Evolutionary conservation across 2,797 vertebrate genomes (phyloP).

Genomic region (Oceanodroma leucorhoa): DNA sequence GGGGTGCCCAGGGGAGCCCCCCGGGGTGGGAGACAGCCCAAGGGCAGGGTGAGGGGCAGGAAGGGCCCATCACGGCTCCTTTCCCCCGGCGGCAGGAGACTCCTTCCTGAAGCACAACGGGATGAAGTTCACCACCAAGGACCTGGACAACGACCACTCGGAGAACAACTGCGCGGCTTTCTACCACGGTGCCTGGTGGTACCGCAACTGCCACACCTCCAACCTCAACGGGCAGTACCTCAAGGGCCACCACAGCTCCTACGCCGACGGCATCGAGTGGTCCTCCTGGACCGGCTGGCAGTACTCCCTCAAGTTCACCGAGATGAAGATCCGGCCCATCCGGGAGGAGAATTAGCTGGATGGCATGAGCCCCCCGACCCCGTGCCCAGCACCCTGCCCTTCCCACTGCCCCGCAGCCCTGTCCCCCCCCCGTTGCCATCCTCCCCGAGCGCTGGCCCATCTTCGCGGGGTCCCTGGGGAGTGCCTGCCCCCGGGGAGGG

Average conservation of each 20-base stretch:
- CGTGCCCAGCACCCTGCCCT: background rate
- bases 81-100: slow-evolving; percentile 76
- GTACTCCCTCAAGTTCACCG: slow-evolving; percentile 95
- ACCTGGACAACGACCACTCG: slow-evolving; percentile 93
- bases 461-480: background rate
- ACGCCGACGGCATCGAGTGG: slow-evolving; percentile 96
- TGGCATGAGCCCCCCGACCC: background rate
- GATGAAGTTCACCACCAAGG: slow-evolving; percentile 98
- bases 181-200: slow-evolving; percentile 99
- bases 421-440: background rate
- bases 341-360: slow-evolving; percentile 82
- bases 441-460: background rate
- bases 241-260: slow-evolving; percentile 92
- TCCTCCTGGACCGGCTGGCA: slow-evolving; percentile 99
- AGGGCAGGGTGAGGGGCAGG: background rate
- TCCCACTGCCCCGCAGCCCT: background rate
- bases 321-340: slow-evolving; percentile 94
- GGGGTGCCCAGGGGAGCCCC: background rate
- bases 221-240: slow-evolving; percentile 98
- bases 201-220: slow-evolving; percentile 97
- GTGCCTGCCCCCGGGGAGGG: background rate
- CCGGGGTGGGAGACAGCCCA: rapidly evolving
- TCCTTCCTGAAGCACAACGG: slow-evolving; percentile 94
- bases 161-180: slow-evolving; percentile 98
- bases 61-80: background rate